These are phyloP conservation scores for Pseudachorutes palmiensis DNA, from an alignment of 1,140 invertebrate genomes.

Conservation along the genomic window DNA sequence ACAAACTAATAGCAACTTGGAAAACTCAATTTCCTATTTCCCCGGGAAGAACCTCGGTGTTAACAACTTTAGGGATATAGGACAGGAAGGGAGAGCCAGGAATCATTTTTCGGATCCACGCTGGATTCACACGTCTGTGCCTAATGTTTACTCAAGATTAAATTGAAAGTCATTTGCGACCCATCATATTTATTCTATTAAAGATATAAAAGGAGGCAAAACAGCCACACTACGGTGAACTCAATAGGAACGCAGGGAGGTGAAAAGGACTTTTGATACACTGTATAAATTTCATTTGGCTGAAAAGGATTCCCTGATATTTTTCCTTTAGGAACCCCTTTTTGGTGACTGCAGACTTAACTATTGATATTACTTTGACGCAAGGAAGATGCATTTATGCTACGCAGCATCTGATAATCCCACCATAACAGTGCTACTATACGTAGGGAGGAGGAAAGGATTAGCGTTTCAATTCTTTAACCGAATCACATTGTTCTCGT, in stretches of 20 bases:
- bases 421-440: background rate
- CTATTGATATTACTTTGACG: no score
- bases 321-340: background rate
- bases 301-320: background rate
- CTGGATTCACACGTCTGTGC: background rate
- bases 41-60: background rate
- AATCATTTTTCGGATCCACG: background rate
- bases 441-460: background rate
- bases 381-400: no score
- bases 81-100: background rate
- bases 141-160: conserved; percentile 28
- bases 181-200: conserved; percentile 13
- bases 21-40: background rate
- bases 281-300: background rate
- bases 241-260: background rate
- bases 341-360: background rate
- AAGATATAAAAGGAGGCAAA: background rate
- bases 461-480: background rate
- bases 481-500: background rate
- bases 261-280: background rate
- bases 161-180: conserved; percentile 25
- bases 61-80: background rate
- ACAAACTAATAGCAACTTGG: background rate
- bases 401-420: no score
- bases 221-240: no score